Percentiles rank a stretch among this genome's conserved stretches.
phyloP scores from a whole-genome alignment of 2,113 vertebrate genomes.

The Xerus inauris region DNA sequence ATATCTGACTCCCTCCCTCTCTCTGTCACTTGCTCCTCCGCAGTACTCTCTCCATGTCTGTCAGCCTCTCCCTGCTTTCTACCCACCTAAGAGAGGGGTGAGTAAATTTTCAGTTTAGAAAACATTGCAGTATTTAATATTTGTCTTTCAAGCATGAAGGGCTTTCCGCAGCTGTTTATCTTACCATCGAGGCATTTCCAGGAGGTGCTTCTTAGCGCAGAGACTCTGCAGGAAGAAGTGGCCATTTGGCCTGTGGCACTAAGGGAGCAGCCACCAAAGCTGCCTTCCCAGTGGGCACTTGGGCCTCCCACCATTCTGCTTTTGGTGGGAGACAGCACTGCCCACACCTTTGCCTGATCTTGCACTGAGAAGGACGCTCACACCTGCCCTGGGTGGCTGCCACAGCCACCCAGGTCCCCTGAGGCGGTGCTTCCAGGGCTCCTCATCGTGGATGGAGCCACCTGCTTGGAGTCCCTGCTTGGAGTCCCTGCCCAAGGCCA shows the following conservation, averaged over 20 bases:
- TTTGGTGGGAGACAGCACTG: background rate
- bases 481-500: rapidly evolving
- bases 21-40: background rate
- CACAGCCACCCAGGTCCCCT: rapidly evolving
- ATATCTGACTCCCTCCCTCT: background rate
- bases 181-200: background rate
- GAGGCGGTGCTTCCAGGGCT: too few relatives aligned
- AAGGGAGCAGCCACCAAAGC: rapidly evolving
- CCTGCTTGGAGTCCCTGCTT: rapidly evolving
- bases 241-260: rapidly evolving
- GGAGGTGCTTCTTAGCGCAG: background rate
- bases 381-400: rapidly evolving
- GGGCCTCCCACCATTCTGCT: rapidly evolving
- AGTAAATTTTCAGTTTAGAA: background rate
- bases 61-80: background rate
- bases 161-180: background rate
- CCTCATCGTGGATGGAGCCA: background rate
- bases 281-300: rapidly evolving
- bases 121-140: background rate
- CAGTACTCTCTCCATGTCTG: background rate
- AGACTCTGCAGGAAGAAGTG: background rate
- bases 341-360: rapidly evolving
- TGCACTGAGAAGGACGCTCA: background rate
- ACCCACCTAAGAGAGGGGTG: background rate
- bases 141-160: background rate